Percentiles rank a stretch among this genome's conserved stretches.
phyloP scores from a whole-genome alignment of 2,113 vertebrate genomes.

The Onychostoma macrolepis region DNA sequence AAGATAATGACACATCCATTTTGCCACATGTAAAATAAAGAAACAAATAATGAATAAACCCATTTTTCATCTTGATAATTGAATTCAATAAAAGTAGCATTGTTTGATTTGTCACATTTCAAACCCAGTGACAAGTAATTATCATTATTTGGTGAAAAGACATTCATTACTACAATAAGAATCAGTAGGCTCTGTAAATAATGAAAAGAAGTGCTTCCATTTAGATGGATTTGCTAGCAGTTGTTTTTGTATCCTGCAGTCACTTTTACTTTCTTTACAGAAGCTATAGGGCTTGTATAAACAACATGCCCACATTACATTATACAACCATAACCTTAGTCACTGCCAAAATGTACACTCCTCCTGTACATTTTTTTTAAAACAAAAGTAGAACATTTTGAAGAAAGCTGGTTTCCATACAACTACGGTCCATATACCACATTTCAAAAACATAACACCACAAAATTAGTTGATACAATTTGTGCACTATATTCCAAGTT shows the following conservation, averaged over 20 bases:
- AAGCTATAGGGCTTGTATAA: constrained; percentile 30
- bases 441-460: background rate
- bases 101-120: constrained; percentile 76
- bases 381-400: background rate
- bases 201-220: constrained; percentile 54
- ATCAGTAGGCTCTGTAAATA: constrained; percentile 27
- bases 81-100: constrained; percentile 76
- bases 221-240: constrained; percentile 31
- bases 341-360: background rate
- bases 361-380: background rate
- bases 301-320: constrained; percentile 38
- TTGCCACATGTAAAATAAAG: constrained; percentile 59
- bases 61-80: constrained; percentile 70
- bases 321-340: constrained; percentile 40
- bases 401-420: background rate
- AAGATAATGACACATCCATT: constrained; percentile 49
- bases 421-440: background rate
- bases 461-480: background rate
- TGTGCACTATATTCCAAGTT: background rate
- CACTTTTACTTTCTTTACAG: constrained; percentile 2
- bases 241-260: constrained; percentile 14
- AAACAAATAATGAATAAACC: constrained; percentile 67
- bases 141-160: constrained; percentile 74
- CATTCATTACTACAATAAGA: constrained; percentile 67
- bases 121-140: constrained; percentile 74